phyloP scores from a whole-genome alignment of 2,797 vertebrate species.

The Aselliscus stoliczkanus region DNA sequence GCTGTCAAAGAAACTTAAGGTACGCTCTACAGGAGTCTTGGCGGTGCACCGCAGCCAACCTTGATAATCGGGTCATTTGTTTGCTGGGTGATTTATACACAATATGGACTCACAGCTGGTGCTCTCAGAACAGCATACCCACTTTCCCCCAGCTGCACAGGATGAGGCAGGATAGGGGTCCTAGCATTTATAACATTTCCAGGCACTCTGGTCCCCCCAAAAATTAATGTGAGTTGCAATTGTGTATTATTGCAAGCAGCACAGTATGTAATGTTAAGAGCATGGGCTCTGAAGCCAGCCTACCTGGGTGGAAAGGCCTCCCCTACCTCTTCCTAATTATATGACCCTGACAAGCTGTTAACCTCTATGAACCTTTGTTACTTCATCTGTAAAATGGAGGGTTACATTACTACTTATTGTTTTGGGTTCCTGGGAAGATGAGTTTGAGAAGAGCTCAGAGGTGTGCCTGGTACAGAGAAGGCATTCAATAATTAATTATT shows the following conservation, averaged over 20 bases:
- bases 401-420: not conserved
- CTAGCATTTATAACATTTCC: not conserved
- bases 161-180: not conserved
- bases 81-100: not conserved
- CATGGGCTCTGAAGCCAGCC: not conserved
- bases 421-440: not conserved
- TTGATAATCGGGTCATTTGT: slow-evolving; percentile 57
- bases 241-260: not conserved
- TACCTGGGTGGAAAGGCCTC: not conserved
- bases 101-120: not conserved
- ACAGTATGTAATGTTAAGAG: not conserved
- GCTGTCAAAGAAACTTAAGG: not conserved
- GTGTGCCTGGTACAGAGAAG: not conserved
- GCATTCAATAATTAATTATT: not conserved
- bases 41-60: not conserved
- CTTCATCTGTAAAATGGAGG: not conserved
- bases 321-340: not conserved
- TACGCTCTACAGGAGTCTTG: not conserved
- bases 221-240: not conserved
- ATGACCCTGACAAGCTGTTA: not conserved
- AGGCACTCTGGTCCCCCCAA: not conserved
- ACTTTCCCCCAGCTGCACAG: not conserved
- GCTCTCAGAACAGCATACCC: not conserved
- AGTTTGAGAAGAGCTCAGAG: not conserved
- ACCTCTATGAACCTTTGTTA: not conserved